phyloP scores from a whole-genome alignment of 2,113 vertebrate genomes.

The Centropristis striata region DNA sequence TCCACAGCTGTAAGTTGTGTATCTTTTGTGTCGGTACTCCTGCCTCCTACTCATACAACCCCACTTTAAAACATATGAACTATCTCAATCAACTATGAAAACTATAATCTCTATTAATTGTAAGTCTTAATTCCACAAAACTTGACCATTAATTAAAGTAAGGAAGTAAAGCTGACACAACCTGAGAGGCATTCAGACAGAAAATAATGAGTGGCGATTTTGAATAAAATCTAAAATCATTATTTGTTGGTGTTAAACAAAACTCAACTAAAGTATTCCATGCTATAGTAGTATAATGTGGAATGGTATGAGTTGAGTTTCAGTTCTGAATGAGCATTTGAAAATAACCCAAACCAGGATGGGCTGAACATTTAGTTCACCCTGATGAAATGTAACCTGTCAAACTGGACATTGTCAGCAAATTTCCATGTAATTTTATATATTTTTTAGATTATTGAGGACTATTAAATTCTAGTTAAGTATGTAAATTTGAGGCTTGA shows the following conservation, averaged over 20 bases:
- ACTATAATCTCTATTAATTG: too few species aligned
- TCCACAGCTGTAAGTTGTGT: too few species aligned
- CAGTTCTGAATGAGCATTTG: not conserved
- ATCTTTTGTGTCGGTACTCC: too few species aligned
- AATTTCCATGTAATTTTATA: not conserved
- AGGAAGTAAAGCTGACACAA: not conserved
- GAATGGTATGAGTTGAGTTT: too few species aligned
- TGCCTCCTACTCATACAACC: too few species aligned
- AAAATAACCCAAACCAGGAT: not conserved
- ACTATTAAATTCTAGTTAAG: not conserved
- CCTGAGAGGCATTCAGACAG: not conserved
- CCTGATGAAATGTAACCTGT: not conserved
- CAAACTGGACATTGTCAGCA: not conserved
- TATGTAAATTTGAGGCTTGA: not conserved
- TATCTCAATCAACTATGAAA: too few species aligned
- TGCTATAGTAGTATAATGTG: too few species aligned
- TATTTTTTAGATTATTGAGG: not conserved
- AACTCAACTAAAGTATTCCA: not conserved
- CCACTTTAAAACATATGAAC: too few species aligned
- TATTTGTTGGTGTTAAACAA: not conserved
- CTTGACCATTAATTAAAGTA: not conserved
- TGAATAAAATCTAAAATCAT: slow-evolving; percentile 4
- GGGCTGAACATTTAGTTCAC: not conserved
- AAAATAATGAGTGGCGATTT: not conserved
- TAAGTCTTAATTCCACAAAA: not conserved